phyloP scores from a whole-genome alignment of 2,888 invertebrate species.

The Diaprepes abbreviatus region DNA sequence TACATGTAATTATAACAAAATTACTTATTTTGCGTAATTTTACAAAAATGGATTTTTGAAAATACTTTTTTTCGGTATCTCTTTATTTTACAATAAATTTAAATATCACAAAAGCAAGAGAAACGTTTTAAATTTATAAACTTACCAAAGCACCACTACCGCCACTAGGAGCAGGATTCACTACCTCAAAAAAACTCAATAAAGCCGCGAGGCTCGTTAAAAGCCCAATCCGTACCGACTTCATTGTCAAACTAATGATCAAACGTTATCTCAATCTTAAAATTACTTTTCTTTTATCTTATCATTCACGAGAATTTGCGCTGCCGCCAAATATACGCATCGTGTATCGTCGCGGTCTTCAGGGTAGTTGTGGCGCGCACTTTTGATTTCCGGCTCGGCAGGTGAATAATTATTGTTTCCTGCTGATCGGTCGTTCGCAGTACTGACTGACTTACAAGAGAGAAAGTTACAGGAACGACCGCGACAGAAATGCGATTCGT shows the following conservation, averaged over 20 bases:
- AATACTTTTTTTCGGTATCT: too few species aligned
- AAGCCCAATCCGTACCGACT: slow-evolving; percentile 29
- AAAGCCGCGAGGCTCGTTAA: slow-evolving; percentile 23
- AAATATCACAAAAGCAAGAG: too few species aligned
- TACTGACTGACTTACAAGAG: slow-evolving; percentile 32
- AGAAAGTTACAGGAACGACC: slow-evolving; percentile 43
- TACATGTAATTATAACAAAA: too few species aligned
- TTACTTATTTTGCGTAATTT: too few species aligned
- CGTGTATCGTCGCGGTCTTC: slow-evolving; percentile 26
- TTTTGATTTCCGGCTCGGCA: slow-evolving; percentile 18
- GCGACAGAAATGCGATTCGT: slow-evolving; percentile 40
- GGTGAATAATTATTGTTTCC: slow-evolving; percentile 12
- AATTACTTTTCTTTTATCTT: slow-evolving; percentile 29
- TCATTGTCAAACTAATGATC: slow-evolving; percentile 28
- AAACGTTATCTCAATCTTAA: slow-evolving; percentile 22
- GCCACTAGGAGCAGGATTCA: slow-evolving; percentile 31
- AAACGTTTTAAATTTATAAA: too few species aligned
- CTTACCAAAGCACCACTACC: slow-evolving; percentile 45
- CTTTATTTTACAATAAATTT: too few species aligned
- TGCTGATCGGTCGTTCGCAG: slow-evolving; percentile 41
- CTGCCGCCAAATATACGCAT: slow-evolving; percentile 30
- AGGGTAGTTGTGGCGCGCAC: slow-evolving; percentile 23
- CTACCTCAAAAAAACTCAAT: slow-evolving; percentile 38
- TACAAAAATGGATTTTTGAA: too few species aligned
- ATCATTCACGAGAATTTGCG: slow-evolving; percentile 29